Percentiles rank a stretch among this genome's conserved stretches.
Conservation (phyloP, 23 tunicate species). For the Trididemnum nubilum region DNA sequence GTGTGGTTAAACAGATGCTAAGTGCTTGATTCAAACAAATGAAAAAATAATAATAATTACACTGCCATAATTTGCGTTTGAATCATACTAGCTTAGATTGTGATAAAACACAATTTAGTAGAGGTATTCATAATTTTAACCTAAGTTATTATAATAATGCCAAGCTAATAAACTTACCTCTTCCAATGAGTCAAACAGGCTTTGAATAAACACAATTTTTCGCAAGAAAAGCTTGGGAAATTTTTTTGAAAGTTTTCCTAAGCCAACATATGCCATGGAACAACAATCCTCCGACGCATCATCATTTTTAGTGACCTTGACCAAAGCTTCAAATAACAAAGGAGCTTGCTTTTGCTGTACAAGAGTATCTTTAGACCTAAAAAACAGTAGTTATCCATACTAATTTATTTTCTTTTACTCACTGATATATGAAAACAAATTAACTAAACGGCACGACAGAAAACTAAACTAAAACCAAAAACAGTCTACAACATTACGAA, state of each 20-base stretch:
- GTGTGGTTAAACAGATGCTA: no score
- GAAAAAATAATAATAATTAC: no score
- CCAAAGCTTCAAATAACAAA: constrained; percentile 60
- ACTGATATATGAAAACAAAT: not conserved
- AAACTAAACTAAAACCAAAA: no score
- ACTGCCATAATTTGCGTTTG: no score
- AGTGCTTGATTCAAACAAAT: no score
- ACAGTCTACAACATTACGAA: no score
- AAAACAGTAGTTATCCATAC: no score
- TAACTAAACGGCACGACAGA: not conserved
- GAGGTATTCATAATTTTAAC: no score
- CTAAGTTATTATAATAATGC: no score
- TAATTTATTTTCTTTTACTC: not conserved
- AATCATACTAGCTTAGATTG: no score
- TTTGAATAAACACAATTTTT: constrained; percentile 39
- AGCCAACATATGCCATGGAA: constrained; percentile 49
- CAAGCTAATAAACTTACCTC: constrained; percentile 30
- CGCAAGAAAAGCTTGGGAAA: constrained; percentile 49
- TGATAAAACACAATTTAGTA: no score
- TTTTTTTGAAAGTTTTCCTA: constrained; percentile 54
- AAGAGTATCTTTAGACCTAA: no score
- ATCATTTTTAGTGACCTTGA: constrained; percentile 43
- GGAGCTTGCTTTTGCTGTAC: constrained; percentile 55
- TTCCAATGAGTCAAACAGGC: constrained; percentile 43
- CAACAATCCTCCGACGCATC: constrained; percentile 31